Percentiles rank a stretch among this genome's conserved stretches.
These are phyloP conservation scores for Antheraea yamamai DNA, from an alignment of 2,888 invertebrate genomes.

Conservation along the genomic window DNA sequence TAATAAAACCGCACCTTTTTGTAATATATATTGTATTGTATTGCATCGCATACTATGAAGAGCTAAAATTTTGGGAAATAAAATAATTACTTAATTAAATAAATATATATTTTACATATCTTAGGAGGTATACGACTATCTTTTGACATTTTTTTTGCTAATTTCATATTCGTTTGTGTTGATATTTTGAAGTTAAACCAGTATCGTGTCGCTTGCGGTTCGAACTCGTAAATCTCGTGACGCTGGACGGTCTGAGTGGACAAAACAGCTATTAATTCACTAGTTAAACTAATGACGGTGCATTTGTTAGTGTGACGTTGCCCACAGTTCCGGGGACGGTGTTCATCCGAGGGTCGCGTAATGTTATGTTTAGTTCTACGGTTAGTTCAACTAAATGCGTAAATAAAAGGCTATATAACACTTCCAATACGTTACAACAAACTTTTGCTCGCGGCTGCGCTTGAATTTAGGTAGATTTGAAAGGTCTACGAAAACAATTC, in stretches of 20 bases:
- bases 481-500: too few relatives aligned
- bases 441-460: background rate
- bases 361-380: conserved; percentile 2
- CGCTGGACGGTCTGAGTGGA: conserved; percentile 50
- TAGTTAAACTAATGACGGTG: conserved; percentile 67
- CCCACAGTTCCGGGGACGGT: conserved; percentile 13
- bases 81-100: too few relatives aligned
- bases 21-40: too few relatives aligned
- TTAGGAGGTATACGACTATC: background rate
- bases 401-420: background rate
- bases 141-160: background rate
- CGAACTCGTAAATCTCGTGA: conserved; percentile 44
- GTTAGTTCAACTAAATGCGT: conserved; percentile 7
- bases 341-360: conserved; percentile 8
- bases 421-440: background rate
- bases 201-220: conserved; percentile 26
- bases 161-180: background rate
- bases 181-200: background rate
- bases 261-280: conserved; percentile 76
- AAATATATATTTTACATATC: background rate
- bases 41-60: too few relatives aligned
- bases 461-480: too few relatives aligned
- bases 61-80: too few relatives aligned
- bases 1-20: too few relatives aligned
- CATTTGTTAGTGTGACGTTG: conserved; percentile 38